Evolutionary conservation across 2,113 vertebrate species (phyloP).

Genomic region (rat (Rattus norvegicus)): GRCr8 NC_086039.1:32725501-32726000

Average conservation of each 20-base stretch:
- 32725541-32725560: not conserved
- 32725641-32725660: not conserved
- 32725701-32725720: slow-evolving; percentile 33
- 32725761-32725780: slow-evolving; percentile 16
- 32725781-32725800: not conserved
- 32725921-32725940: slow-evolving; percentile 21
- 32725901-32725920: slow-evolving; percentile 49
- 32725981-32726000: not conserved
- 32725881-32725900: slow-evolving; percentile 91
- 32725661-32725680: slow-evolving; percentile 46
- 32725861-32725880: slow-evolving; percentile 99
- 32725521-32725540: not conserved
- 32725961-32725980: not conserved
- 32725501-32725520: not conserved
- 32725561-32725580: not conserved
- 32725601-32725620: not conserved
- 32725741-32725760: slow-evolving; percentile 51
- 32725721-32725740: slow-evolving; percentile 18
- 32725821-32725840: slow-evolving; percentile 99
- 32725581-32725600: not conserved
- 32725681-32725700: slow-evolving; percentile 1
- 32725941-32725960: not conserved
- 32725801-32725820: slow-evolving; percentile 98
- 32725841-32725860: slow-evolving; percentile 99
- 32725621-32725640: not conserved